Conservation (phyloP, 2,797 vertebrate genomes). For the Myiothlypis coronata region DNA sequence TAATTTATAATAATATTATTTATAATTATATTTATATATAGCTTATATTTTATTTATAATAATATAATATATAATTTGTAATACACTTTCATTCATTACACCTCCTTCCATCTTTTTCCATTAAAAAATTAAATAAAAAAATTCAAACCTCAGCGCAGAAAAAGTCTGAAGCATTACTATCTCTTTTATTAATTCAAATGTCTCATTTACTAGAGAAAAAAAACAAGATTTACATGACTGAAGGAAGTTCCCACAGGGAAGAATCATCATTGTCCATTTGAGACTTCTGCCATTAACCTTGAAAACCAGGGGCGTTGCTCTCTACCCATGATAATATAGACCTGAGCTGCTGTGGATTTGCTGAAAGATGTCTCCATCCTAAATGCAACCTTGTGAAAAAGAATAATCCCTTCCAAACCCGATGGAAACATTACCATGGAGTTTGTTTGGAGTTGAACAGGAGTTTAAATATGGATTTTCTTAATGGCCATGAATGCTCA, state of each 20-base stretch:
- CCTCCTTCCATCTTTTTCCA: not conserved
- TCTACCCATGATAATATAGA: not conserved
- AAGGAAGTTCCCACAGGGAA: not conserved
- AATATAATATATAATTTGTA: no score
- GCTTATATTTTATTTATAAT: no score
- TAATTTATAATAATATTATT: not conserved
- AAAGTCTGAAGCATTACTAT: not conserved
- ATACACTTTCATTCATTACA: not conserved
- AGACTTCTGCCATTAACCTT: not conserved
- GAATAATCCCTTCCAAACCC: not conserved
- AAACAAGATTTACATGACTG: not conserved
- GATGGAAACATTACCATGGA: not conserved
- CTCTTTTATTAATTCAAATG: not conserved
- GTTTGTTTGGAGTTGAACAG: not conserved
- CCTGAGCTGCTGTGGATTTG: not conserved
- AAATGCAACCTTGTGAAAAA: not conserved
- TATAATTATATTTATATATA: no score
- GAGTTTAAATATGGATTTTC: not conserved
- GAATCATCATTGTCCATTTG: not conserved
- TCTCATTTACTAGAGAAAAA: not conserved
- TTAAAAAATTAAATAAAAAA: not conserved
- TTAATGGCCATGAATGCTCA: not conserved
- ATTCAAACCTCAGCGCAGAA: not conserved
- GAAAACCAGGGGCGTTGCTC: not conserved
- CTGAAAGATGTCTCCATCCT: not conserved